Evolutionary conservation across 37 sponge, comb jelly and placozoan genomes (phyloP).

Genomic region (Geodia barretti): DNA sequence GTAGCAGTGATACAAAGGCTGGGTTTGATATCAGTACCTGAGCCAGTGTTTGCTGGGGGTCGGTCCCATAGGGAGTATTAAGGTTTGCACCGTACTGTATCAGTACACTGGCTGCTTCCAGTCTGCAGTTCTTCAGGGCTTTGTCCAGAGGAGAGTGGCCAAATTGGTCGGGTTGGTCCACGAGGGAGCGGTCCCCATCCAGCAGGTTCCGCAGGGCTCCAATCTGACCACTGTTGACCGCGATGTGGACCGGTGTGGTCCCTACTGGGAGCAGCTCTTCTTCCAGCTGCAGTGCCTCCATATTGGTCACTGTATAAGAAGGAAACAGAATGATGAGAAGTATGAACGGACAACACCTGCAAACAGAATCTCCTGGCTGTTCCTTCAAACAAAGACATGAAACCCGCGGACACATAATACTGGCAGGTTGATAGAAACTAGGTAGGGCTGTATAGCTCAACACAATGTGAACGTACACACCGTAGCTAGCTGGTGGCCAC

Average conservation of each 20-base stretch:
- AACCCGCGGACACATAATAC: too few species aligned
- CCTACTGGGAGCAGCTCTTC: conserved; percentile 32
- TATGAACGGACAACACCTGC: not conserved
- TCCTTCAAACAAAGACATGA: too few species aligned
- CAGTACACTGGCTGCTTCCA: conserved; percentile 34
- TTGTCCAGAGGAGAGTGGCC: conserved; percentile 49
- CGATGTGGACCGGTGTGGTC: conserved; percentile 51
- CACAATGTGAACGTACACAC: too few species aligned
- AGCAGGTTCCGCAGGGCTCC: conserved; percentile 10
- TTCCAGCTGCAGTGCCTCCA: conserved; percentile 22
- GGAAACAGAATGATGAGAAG: not conserved
- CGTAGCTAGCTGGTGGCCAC: too few species aligned
- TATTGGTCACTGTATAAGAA: not conserved
- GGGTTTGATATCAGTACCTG: conserved; percentile 2
- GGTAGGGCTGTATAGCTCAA: too few species aligned
- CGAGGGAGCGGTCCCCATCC: not conserved
- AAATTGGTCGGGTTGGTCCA: conserved; percentile 31
- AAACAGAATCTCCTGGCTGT: too few species aligned
- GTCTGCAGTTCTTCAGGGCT: conserved; percentile 48
- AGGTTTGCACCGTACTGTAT: conserved; percentile 45
- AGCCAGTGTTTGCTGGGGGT: not conserved
- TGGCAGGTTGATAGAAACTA: too few species aligned
- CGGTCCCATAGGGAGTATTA: not conserved
- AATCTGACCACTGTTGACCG: conserved; percentile 27
- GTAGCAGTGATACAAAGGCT: not conserved